Evolutionary conservation across 2,113 vertebrate genomes (phyloP), one percentile per base, ranked within the genome.

Genomic region (Illadopsis cleaveri): DNA sequence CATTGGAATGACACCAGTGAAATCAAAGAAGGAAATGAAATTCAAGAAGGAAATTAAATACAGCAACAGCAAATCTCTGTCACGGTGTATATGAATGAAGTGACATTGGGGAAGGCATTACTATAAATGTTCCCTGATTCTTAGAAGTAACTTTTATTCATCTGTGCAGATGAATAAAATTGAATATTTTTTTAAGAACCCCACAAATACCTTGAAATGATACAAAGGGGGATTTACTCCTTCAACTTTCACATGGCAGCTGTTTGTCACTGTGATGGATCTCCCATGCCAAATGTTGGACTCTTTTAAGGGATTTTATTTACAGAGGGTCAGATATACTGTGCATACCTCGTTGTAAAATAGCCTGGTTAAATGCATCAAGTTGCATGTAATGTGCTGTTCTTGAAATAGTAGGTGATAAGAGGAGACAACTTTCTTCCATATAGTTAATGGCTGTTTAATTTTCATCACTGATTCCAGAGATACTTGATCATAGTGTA

Each of bases 1-100:
- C 40, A 6, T 57, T 88, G 85, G 90, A 86, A 73, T 94, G 40
- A 38, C 28, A 66, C 35, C 71, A 53, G 38, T 71, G 88, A 88
- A 90, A 93, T 90, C 42, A 56, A 77, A 94, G 84, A 88, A 90
- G 60, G 71, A 95, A 80, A 70, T 73, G 44, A 66, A 89, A 93
- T 90, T 72, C 70, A 79, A 94, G 84, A 80, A 88, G 56, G 79
- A 95, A 78, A 84, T 66, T 5, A 90, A 92, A 77, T 56, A 83
- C 65, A 92, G 40, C 68, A 53, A 17, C 57, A 83, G 64, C 76
- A 75, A 56, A 40, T 88, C 94, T 94, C 40, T 58, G 47, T 69
- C 61, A 31, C 1, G 0, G 17, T 68, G 27, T 60, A 22, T 1
- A 19, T 86, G 93, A 93, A 88, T 80, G 76, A 88, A 95, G 50